Conservation (phyloP, 2,113 vertebrate genomes). For the Hydropotes inermis region DNA sequence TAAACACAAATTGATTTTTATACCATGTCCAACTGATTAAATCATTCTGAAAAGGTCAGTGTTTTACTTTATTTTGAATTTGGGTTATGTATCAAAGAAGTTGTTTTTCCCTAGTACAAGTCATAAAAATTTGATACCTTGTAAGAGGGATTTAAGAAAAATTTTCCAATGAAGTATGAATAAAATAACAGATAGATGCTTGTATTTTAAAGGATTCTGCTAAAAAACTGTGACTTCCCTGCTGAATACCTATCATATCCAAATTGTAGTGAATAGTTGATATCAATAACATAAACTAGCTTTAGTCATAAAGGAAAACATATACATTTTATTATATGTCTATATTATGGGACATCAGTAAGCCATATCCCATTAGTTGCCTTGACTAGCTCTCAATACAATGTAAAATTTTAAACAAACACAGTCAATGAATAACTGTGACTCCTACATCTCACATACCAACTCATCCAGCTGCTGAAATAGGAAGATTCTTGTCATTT, state of each 20-base stretch:
- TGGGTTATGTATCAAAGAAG: background rate
- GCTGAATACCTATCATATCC: background rate
- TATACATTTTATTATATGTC: background rate
- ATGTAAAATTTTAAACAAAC: background rate
- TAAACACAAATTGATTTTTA: conserved; percentile 37
- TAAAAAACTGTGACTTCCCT: background rate
- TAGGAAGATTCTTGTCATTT: background rate
- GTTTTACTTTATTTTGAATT: conserved; percentile 34
- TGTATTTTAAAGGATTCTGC: conserved; percentile 20
- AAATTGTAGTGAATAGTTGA: background rate
- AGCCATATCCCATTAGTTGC: background rate
- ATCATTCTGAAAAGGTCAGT: conserved; percentile 31
- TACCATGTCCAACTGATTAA: conserved; percentile 1
- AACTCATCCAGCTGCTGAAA: background rate
- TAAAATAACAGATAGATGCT: background rate
- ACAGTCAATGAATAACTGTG: background rate
- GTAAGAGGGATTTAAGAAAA: background rate
- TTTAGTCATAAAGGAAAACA: background rate
- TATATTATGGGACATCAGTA: background rate
- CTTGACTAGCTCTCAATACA: background rate
- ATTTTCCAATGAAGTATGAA: background rate
- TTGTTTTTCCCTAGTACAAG: background rate
- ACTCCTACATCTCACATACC: background rate
- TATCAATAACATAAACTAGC: background rate
- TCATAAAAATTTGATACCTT: background rate